phyloP scores from a whole-genome alignment of 2,113 vertebrate genomes.

The Oplegnathus fasciatus region DNA sequence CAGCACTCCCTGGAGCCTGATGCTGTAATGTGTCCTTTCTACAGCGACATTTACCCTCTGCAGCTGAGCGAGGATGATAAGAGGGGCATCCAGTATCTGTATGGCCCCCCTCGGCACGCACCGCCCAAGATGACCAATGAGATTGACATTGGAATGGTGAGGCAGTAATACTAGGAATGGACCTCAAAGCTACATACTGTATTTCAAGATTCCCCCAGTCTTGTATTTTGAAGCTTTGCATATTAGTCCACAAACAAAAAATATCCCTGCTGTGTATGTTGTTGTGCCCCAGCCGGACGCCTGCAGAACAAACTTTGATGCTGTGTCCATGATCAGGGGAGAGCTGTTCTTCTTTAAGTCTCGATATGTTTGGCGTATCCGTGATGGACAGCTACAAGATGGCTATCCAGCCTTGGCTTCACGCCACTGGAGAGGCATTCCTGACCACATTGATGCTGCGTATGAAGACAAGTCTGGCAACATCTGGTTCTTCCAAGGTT shows the following conservation, averaged over 20 bases:
- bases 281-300: constrained; percentile 82
- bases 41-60: constrained; percentile 90
- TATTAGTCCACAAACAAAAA: background rate
- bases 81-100: constrained; percentile 92
- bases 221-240: background rate
- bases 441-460: constrained; percentile 88
- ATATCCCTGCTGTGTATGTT: background rate
- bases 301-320: constrained; percentile 90
- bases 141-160: constrained; percentile 68
- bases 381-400: constrained; percentile 86
- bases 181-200: constrained; percentile 8
- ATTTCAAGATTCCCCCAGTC: background rate
- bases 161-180: background rate
- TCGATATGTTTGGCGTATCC: constrained; percentile 91
- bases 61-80: constrained; percentile 91
- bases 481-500: constrained; percentile 97
- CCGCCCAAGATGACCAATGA: constrained; percentile 71
- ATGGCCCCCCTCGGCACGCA: constrained; percentile 78
- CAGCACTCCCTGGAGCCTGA: constrained; percentile 91
- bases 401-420: constrained; percentile 93
- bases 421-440: constrained; percentile 93
- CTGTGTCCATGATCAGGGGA: constrained; percentile 91
- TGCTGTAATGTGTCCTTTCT: constrained; percentile 94
- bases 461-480: constrained; percentile 93
- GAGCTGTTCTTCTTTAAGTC: constrained; percentile 97